Evolutionary conservation across 2,888 invertebrate species (phyloP), one percentile per base, ranked within the genome.

Genomic region (Nezara viridula): DNA sequence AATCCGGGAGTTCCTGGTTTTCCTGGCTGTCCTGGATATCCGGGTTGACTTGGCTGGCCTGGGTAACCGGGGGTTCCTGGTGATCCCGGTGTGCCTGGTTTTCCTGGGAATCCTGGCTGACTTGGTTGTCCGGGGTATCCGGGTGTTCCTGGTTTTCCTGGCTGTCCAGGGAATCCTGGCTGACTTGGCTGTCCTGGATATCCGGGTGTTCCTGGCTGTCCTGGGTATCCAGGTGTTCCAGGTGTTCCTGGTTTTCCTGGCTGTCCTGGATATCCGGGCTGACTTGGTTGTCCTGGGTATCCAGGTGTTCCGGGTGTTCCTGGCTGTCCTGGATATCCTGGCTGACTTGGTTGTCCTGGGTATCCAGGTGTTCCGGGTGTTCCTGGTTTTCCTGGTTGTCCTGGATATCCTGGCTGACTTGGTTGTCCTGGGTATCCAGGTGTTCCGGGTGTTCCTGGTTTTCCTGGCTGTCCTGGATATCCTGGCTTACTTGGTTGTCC

Each of bases 61-160:
- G 91, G 91, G 21, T 89, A 88, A 49, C 91, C 91, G 40, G 90
- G 90, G 21, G 66, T 89, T 60, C 91, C 93, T 93, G 91, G 95
- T 93, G 77, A 92, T 94, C 91, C 92, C 93, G 91, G 94, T 91
- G 0, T 91, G 81, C 89, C 92, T 9, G 92, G 92, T 24, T 91
- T 91, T 47, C 90, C 86, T 37, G 92, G 92, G 86, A 91, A 91
- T 24, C 92, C 92, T 40, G 92, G 91, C 0, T 85, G 49, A 66
- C 91, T 90, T 73, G 90, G 90, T 27, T 49, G 21, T 37, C 91
- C 90, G 40, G 90, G 90, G n/a, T 60, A 89, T 47, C 91, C 91
- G 37, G 91, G 91, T 47, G 73, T 86, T 49, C 91, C 91, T 2
- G 77, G 90, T 4, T 5, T 16, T 27, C 89, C 90, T 44, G 50